A percentile compares a stretch with the other conserved stretches of the same genome.
These are phyloP conservation scores for Diphyllodes magnificus DNA, from an alignment of 2,113 vertebrate species.

Conservation along the genomic window DNA sequence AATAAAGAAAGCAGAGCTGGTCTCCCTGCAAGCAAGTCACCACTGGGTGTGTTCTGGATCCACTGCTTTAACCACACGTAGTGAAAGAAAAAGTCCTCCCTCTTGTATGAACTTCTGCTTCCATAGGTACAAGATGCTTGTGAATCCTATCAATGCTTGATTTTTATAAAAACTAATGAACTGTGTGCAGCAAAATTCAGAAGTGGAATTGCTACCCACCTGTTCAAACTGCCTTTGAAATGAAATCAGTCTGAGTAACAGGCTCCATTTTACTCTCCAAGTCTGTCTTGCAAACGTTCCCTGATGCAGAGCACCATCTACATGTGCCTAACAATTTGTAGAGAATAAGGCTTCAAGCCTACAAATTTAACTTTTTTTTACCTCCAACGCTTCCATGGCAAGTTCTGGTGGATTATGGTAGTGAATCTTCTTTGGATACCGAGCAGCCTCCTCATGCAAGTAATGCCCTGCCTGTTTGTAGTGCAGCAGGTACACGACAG, in stretches of 20 bases:
- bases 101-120: not conserved
- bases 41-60: not conserved
- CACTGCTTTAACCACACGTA: not conserved
- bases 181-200: not conserved
- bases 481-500: conserved; percentile 83
- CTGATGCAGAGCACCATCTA: not conserved
- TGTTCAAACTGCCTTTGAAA: not conserved
- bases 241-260: not conserved
- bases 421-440: conserved; percentile 96
- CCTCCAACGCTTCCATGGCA: conserved; percentile 97
- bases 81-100: not conserved
- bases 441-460: conserved; percentile 93
- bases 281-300: not conserved
- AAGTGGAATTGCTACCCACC: not conserved
- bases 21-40: not conserved
- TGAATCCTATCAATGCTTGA: not conserved
- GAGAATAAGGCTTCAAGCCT: not conserved
- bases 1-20: not conserved
- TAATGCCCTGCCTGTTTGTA: conserved; percentile 91
- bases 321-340: not conserved
- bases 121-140: fast-evolving
- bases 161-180: not conserved
- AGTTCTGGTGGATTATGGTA: conserved; percentile 97
- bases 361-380: conserved; percentile 28
- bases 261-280: not conserved